Conservation (phyloP, 2,113 vertebrate species). For the Pyrgilauda ruficollis region DNA sequence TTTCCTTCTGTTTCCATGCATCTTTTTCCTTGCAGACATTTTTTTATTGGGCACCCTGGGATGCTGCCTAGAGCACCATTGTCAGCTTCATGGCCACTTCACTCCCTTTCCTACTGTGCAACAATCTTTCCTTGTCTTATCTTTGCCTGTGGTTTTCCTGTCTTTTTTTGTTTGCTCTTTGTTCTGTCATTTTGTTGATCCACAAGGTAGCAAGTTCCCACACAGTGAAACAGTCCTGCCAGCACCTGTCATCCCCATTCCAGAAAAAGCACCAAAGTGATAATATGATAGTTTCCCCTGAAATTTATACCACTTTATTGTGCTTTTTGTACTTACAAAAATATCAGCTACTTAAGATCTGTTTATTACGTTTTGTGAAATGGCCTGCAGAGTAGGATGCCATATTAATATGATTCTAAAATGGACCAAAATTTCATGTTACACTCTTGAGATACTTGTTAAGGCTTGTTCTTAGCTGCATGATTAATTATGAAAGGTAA, state of each 20-base stretch:
- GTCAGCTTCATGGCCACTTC: background rate
- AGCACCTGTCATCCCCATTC: background rate
- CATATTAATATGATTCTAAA: background rate
- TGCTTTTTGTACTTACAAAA: background rate
- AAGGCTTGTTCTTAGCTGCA: background rate
- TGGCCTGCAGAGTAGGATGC: background rate
- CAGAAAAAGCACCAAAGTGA: background rate
- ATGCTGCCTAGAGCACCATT: background rate
- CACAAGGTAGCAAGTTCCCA: background rate
- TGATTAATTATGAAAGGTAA: conserved; percentile 6
- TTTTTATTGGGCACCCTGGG: background rate
- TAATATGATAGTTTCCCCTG: background rate
- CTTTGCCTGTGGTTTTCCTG: background rate
- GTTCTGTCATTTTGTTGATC: background rate
- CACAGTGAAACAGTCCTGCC: background rate
- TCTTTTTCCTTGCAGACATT: background rate
- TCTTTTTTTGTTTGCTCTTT: background rate
- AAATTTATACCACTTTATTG: background rate
- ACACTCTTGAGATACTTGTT: background rate
- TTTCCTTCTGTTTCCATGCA: background rate
- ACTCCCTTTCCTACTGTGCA: background rate
- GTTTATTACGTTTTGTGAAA: background rate
- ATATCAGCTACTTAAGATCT: background rate
- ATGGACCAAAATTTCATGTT: background rate
- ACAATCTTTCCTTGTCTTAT: background rate